phyloP scores from a whole-genome alignment of 2,113 vertebrate species.

The Caranx melampygus region DNA sequence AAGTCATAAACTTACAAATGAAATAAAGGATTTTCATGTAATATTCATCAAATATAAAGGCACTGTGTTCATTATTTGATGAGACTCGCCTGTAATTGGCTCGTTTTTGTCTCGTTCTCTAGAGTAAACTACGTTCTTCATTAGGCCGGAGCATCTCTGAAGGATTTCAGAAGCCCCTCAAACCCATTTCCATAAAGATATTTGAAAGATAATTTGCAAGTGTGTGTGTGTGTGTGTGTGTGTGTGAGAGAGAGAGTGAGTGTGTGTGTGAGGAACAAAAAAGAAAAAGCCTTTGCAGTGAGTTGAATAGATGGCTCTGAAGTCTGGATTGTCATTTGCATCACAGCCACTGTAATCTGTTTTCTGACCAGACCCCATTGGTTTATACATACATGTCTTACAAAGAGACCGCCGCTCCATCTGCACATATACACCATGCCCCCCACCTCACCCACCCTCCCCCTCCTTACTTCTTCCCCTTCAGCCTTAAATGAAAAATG shows the following conservation, averaged over 20 bases:
- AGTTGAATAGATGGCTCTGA: background rate
- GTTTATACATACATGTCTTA: background rate
- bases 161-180: conserved; percentile 33
- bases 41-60: conserved; percentile 51
- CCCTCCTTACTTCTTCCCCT: background rate
- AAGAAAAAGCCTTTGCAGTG: conserved; percentile 12
- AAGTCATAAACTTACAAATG: conserved; percentile 39
- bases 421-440: background rate
- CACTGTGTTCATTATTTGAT: conserved; percentile 58
- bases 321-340: background rate
- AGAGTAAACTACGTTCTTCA: conserved; percentile 57
- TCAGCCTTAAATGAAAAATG: conserved; percentile 45
- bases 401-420: conserved; percentile 22
- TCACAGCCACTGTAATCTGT: background rate
- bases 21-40: conserved; percentile 49
- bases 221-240: too few species aligned
- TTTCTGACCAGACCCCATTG: background rate
- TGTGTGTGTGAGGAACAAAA: background rate
- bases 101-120: conserved; percentile 41
- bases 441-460: too few species aligned
- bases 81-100: conserved; percentile 56
- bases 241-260: too few species aligned
- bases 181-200: conserved; percentile 38
- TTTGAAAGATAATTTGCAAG: conserved; percentile 52
- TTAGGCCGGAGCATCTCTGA: conserved; percentile 48